These are phyloP conservation scores for Caenorhabditis becei DNA, from an alignment of 2,888 invertebrate species.

Conservation along the genomic window DNA sequence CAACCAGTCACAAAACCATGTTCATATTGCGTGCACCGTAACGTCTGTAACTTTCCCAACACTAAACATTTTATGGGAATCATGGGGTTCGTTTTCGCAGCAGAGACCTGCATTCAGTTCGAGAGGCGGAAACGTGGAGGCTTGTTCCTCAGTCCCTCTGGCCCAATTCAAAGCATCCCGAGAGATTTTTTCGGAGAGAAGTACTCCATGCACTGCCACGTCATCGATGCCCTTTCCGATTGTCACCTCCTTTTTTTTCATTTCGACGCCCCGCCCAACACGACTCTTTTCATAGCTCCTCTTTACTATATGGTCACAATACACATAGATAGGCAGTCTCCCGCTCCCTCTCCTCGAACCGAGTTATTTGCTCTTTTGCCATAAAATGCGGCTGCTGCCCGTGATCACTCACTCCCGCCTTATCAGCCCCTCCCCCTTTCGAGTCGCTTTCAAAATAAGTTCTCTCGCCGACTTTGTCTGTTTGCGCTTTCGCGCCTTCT, in stretches of 20 bases:
- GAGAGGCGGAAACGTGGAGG: neutral
- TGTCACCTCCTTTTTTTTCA: constrained; percentile 16
- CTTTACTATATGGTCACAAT: constrained; percentile 41
- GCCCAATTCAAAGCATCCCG: too few relatives aligned
- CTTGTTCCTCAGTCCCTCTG: neutral
- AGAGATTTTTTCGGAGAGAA: neutral
- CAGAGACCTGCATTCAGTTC: neutral
- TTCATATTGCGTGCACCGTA: neutral
- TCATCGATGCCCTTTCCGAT: constrained; percentile 1
- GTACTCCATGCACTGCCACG: neutral
- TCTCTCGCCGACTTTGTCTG: constrained; percentile 13
- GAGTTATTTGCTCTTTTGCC: constrained; percentile 53
- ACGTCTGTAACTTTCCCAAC: neutral
- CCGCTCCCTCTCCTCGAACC: constrained; percentile 3
- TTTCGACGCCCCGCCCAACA: neutral
- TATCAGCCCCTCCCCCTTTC: constrained; percentile 33
- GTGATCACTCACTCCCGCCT: constrained; percentile 29
- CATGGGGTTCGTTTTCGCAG: neutral
- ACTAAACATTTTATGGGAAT: neutral
- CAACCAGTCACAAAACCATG: too few relatives aligned
- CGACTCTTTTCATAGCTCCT: constrained; percentile 11
- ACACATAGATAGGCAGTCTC: constrained; percentile 33
- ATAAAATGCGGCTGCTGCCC: constrained; percentile 47
- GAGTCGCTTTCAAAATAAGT: constrained; percentile 43
- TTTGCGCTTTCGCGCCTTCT: constrained; percentile 20